Evolutionary conservation across 2,797 vertebrate genomes (phyloP), one percentile per base, ranked within the genome.

Genomic region (Cryptoblepharus egeriae): DNA sequence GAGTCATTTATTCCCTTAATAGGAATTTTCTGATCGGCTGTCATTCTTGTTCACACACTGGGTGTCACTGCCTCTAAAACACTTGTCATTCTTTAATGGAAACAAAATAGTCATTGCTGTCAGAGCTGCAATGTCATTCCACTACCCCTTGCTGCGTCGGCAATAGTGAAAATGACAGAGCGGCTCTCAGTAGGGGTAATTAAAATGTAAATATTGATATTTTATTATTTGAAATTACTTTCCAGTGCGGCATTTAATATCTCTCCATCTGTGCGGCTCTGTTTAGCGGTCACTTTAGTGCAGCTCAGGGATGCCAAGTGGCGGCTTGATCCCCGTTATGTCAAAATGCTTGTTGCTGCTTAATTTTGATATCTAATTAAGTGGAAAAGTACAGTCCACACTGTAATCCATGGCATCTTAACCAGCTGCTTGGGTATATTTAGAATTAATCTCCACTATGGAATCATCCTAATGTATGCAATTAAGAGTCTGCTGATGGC

Each of bases 171-270:
- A 96, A 97, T 97, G 97, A 98, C 97, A 97, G 95, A 94, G 94
- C 92, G 93, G 96, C 96, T 96, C 95, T 96, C 96, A 94, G 95
- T 96, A 96, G 96, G 97, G 97, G 97, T 98, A 98, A 99, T 99
- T 99, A 99, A 99, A 99, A 99, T 99, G 98, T 99, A 99, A 99
- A 99, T 99, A 99, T 99, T 99, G 98, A 99, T 99, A 99, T 99
- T 99, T 99, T 98, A 99, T 98, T 98, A 98, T 99, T 98, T 99
- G 97, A 98, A 99, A 98, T 98, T 96, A 97, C 97, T 98, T 97
- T 97, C 97, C 97, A 96, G 97, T 97, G 96, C 93, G 96, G 96
- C 96, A 97, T 97, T 98, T 99, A 99, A 99, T 98, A 98, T 98
- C 97, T 97, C 97, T 98, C 98, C 98, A 98, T 99, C 98, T 99